Evolutionary conservation across 1,140 invertebrate genomes (phyloP).

Genomic region (Drepana arcuata): DNA sequence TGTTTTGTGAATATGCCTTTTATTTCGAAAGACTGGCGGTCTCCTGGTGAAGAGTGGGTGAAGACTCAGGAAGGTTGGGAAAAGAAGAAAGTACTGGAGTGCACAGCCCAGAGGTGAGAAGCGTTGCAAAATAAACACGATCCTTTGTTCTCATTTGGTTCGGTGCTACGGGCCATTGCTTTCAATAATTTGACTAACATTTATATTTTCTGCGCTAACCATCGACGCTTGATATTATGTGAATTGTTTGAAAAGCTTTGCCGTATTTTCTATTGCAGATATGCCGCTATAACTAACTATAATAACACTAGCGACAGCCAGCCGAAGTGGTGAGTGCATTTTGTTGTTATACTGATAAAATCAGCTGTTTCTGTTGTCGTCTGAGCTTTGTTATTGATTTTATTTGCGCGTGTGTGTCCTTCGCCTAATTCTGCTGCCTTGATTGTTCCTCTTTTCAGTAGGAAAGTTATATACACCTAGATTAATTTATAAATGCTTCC

Average conservation of each 20-base stretch:
- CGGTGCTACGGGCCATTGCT: constrained; percentile 36
- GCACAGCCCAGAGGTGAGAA: constrained; percentile 75
- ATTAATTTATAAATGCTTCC: no score
- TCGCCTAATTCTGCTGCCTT: constrained; percentile 22
- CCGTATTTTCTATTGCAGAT: constrained; percentile 63
- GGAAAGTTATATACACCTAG: no score
- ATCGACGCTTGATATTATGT: constrained; percentile 20
- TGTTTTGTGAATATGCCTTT: constrained; percentile 87
- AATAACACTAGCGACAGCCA: constrained; percentile 55
- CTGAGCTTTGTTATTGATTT: constrained; percentile 40
- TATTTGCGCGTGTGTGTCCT: constrained; percentile 25
- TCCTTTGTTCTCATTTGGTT: constrained; percentile 72
- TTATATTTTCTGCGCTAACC: constrained; percentile 34
- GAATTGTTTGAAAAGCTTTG: constrained; percentile 27
- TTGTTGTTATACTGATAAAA: constrained; percentile 24
- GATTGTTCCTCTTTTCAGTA: no score
- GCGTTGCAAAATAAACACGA: constrained; percentile 49
- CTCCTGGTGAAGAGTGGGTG: constrained; percentile 97
- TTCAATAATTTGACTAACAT: constrained; percentile 31
- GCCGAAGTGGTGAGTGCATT: constrained; percentile 56
- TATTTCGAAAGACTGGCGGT: constrained; percentile 94
- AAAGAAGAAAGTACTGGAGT: constrained; percentile 93
- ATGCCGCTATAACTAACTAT: constrained; percentile 64
- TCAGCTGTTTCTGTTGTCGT: constrained; percentile 61
- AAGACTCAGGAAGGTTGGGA: constrained; percentile 98